Evolutionary conservation across 2,113 vertebrate species (phyloP), one percentile per base, ranked within the genome.

Genomic region (Oryzias melastigma): DNA sequence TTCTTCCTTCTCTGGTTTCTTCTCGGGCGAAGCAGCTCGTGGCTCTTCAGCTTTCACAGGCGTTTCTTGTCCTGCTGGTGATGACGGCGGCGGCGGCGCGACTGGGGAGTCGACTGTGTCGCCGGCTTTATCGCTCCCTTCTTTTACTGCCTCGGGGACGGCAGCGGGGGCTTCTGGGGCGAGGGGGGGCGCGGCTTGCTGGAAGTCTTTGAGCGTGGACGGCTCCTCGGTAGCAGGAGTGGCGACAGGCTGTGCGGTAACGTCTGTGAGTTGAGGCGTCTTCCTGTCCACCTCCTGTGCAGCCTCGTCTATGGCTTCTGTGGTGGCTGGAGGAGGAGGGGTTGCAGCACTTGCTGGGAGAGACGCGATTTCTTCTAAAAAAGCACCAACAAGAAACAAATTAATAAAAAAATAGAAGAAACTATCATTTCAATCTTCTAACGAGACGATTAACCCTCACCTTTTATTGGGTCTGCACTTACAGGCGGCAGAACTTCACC

Each of bases 401-500:
- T 18, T 17, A 51, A 45, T 41, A 0, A 65, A 42, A 27, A 48
- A 48, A 65, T 3, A 73, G 25, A 42, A 2, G 14, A 5, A 18
- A 4, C 0, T 1, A 22, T 0, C 3, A 50, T 52, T 52, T 27
- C 8, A 20, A 46, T 35, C 10, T 35, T 5, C 0, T 16, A 67
- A 40, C 16, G 52, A 52, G 57, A 51, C 2, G 7, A 14, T 46
- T 40, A 46, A 40, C 10, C 3, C 18, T 73, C 71, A 96, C 96
- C 96, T 73, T 91, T 91, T 78, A 90, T 90, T 25, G 93, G 87
- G 71, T 91, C 84, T 75, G 93, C 87, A 78, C 89, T 85, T 77
- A 92, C 91, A 58, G 94, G 90, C 55, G 62, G 76, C 49, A 87
- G 65, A 48, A 91, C 92, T 90, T 98, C 96, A 79, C 96, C 97